Evolutionary conservation across 2,113 vertebrate species (phyloP).

Genomic region (Zosterops hypoxanthus): DNA sequence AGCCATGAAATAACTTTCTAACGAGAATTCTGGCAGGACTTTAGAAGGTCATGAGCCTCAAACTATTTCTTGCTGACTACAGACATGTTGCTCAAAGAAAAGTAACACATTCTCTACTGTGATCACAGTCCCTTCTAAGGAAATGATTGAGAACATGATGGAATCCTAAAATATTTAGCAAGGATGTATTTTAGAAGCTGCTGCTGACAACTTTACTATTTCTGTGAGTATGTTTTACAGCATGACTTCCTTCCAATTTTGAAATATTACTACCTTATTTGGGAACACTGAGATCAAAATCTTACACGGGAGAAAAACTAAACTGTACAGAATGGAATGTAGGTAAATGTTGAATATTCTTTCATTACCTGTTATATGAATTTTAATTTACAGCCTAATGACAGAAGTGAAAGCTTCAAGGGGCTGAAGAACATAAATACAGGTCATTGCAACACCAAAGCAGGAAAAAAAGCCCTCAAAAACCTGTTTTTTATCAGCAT

Average conservation of each 20-base stretch:
- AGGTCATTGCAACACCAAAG: background rate
- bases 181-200: constrained; percentile 55
- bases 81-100: constrained; percentile 11
- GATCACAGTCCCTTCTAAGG: constrained; percentile 53
- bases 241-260: constrained; percentile 43
- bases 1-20: background rate
- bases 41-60: constrained; percentile 25
- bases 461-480: background rate
- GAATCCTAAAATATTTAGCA: constrained; percentile 58
- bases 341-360: background rate
- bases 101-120: constrained; percentile 46
- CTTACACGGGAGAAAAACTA: constrained; percentile 18
- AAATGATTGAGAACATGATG: constrained; percentile 32
- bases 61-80: constrained; percentile 42
- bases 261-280: constrained; percentile 58
- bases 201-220: constrained; percentile 61
- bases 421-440: background rate
- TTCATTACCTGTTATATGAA: background rate
- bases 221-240: constrained; percentile 51
- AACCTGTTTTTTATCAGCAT: background rate
- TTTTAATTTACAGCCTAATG: constrained; percentile 16
- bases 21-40: background rate
- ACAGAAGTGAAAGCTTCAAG: background rate
- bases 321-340: background rate
- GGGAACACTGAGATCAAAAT: constrained; percentile 24